Evolutionary conservation across 2,113 vertebrate species (phyloP), one percentile per base, ranked within the genome.

Genomic region (Pomatostomus ruficeps): DNA sequence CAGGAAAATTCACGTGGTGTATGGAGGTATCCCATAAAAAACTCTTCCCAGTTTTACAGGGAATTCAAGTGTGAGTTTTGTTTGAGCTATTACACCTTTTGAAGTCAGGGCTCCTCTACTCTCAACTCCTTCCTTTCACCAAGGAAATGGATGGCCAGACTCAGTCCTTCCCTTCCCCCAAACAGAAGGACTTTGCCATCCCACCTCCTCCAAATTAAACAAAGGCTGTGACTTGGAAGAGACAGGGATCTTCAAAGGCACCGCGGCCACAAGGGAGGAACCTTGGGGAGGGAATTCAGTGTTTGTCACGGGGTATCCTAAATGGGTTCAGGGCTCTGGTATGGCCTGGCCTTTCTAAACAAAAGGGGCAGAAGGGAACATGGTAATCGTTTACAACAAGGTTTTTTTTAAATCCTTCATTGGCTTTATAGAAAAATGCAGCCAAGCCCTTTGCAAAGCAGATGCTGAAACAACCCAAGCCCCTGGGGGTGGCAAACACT

Each of bases 381-480:
- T 3, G 9, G 45, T 12, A 33, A 7, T 91, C 62, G 14, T 65
- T 81, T 75, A 42, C 20, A 74, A 33, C 31, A 28, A 46, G 46
- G 1, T 12, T 40, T 17, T 17, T 12, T 61, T 68, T 9, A 20
- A 80, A 72, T 14, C 58, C 8, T 66, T 73, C 11, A 33, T 26
- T 72, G 62, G 20, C 35, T 89, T 85, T 85, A 49, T 2, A 83
- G 58, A 82, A 46, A 79, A 75, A 49, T 49, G 67, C 93, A 95
- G 89, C 55, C 91, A 91, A 95, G 78, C 25, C 57, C 40, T 92
- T 92, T 73, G 62, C 77, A 85, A 65, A 95, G 76, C 49, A 84
- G 81, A 89, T 70, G 65, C 45, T 51, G 59, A 59, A 95, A 88
- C 35, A 65, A 58, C 88, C 88, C 92, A 71, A 93, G 75, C 49